Evolutionary conservation across 2,888 invertebrate genomes (phyloP).

Genomic region (Caenorhabditis becei): DNA sequence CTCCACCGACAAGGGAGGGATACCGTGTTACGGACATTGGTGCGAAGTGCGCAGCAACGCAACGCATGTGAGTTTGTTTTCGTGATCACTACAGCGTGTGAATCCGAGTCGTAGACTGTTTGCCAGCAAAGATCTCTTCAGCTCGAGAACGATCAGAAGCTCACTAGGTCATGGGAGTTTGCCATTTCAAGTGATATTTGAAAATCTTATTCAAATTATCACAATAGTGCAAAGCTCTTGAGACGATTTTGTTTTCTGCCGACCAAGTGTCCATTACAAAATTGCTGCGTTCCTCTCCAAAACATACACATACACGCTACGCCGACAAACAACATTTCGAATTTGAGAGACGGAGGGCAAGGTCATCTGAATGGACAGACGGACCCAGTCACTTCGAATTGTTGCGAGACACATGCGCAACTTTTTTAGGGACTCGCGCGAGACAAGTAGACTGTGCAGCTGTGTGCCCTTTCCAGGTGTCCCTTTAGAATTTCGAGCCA

Average conservation of each 20-base stretch:
- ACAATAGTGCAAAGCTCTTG: too few relatives aligned
- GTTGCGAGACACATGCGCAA: too few relatives aligned
- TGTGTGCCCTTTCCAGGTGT: conserved; percentile 18
- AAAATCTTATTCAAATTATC: too few relatives aligned
- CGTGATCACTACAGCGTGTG: conserved; percentile 45
- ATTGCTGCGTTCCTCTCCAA: not conserved
- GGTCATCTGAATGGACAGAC: conserved; percentile 1
- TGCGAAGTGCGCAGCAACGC: conserved; percentile 39
- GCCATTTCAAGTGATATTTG: not conserved
- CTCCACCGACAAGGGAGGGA: conserved; percentile 13
- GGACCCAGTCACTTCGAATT: too few relatives aligned
- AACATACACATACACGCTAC: not conserved
- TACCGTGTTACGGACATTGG: conserved; percentile 24
- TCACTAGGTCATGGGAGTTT: conserved; percentile 37
- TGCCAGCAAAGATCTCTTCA: not conserved
- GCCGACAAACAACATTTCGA: not conserved
- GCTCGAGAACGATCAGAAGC: conserved; percentile 30
- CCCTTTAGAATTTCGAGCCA: conserved; percentile 4
- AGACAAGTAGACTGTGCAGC: too few relatives aligned
- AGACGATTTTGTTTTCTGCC: not conserved
- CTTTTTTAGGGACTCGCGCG: too few relatives aligned
- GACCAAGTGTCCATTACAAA: not conserved
- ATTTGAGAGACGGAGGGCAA: not conserved
- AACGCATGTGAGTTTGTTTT: conserved; percentile 44
- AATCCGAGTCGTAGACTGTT: conserved; percentile 26